phyloP scores from a whole-genome alignment of 2,113 vertebrate species.

The Elephas maximus region DNA sequence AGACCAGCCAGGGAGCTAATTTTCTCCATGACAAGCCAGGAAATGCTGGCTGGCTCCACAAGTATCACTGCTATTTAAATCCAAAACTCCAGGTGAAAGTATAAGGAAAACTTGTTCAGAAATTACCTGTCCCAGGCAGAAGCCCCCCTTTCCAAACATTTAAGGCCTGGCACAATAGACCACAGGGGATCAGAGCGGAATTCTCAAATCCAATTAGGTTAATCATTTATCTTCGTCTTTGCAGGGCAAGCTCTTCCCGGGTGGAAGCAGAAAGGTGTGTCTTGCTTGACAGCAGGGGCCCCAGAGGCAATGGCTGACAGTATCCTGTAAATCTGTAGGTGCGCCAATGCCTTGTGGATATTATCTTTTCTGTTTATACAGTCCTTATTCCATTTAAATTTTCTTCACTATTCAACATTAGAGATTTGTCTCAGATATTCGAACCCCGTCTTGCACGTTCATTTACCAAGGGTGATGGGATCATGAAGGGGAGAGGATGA shows the following conservation, averaged over 20 bases:
- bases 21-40: not conserved
- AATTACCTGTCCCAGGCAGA: not conserved
- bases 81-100: not conserved
- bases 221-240: not conserved
- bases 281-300: not conserved
- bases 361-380: not conserved
- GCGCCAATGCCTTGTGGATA: not conserved
- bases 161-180: not conserved
- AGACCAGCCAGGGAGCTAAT: not conserved
- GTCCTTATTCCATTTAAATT: not conserved
- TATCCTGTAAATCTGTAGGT: too few species aligned
- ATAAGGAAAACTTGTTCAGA: not conserved
- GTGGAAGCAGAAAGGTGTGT: not conserved
- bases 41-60: not conserved
- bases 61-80: not conserved
- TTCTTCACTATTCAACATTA: not conserved
- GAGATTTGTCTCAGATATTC: not conserved
- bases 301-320: too few species aligned
- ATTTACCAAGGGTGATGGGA: not conserved
- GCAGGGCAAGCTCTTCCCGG: not conserved
- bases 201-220: not conserved
- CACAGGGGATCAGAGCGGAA: not conserved
- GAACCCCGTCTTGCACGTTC: not conserved
- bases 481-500: too few species aligned
- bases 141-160: not conserved